Evolutionary conservation across 2,797 vertebrate genomes (phyloP).

Genomic region (Sebastes minor): DNA sequence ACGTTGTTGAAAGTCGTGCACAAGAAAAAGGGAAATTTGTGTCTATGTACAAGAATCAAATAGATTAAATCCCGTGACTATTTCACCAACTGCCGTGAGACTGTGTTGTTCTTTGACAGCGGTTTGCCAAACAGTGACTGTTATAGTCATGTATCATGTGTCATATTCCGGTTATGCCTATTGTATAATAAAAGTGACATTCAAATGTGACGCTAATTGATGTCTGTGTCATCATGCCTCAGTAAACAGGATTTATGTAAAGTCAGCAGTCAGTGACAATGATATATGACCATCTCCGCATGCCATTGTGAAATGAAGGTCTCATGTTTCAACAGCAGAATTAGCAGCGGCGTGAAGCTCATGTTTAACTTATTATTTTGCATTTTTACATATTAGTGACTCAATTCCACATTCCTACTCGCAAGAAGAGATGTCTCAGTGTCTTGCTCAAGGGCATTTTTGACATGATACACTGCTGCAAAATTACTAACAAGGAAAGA

Average conservation of each 20-base stretch:
- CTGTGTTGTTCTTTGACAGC: neutral
- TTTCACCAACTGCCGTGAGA: too few relatives aligned
- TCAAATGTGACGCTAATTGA: slow-evolving; percentile 1
- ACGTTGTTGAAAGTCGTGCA: too few relatives aligned
- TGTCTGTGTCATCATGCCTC: neutral
- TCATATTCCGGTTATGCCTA: neutral
- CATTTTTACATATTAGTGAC: neutral
- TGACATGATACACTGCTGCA: neutral
- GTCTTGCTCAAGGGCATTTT: neutral
- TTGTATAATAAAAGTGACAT: neutral
- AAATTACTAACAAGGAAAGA: neutral
- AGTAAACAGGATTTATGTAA: neutral
- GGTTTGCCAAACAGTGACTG: neutral
- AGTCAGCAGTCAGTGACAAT: neutral
- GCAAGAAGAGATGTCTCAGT: neutral
- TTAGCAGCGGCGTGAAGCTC: neutral
- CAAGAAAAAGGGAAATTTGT: too few relatives aligned
- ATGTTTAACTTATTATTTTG: neutral
- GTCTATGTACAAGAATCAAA: too few relatives aligned
- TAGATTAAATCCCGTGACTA: too few relatives aligned
- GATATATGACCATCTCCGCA: neutral
- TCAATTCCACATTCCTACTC: neutral
- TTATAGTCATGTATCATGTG: neutral
- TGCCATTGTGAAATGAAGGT: neutral
- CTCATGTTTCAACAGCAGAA: neutral